Evolutionary conservation across 2,113 vertebrate genomes (phyloP), one percentile per base, ranked within the genome.

Genomic region (Drymodes brunneopygia): DNA sequence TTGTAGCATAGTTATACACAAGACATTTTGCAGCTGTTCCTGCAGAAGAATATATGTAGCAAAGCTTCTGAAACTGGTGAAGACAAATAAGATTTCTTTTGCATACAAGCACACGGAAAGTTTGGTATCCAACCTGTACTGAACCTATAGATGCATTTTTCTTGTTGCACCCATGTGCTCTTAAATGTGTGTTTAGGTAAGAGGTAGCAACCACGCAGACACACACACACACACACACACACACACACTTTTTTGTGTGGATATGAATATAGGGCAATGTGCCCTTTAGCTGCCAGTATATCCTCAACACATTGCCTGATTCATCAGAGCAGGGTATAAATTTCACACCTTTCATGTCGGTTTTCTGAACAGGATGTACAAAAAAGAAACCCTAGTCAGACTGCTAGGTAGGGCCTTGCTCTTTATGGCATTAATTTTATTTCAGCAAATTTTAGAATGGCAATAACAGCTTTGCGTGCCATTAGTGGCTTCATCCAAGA

Each of bases 401-500:
- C 13, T 70, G 27, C 21, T 61, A 35, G 28, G 25, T 23, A 62
- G 42, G 16, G 12, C 6, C 36, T 90, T 66, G 66, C 9, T 80
- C 15, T 73, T 80, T 70, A 29, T 23, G 72, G n/a, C 11, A 56
- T 25, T 82, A 8, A 11, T 48, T 95, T 54, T 50, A 50, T 85
- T 93, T 90, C 71, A 82, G 45, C 75, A 58, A 7, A 22, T 78
- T 91, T 94, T 51, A 80, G 53, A 85, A 72, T 16, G 19, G 51
- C 21, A 47, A 18, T 54, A 82, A 51, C 24, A 81, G 33, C 27
- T 88, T 70, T 80, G 11, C 2, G 9, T 80, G 71, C 67, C 84
- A 54, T 93, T 88, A 78, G 12, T 71, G 79, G 35, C 48, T 90
- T 90, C 29, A 64, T 73, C 67, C 2, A 14, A 81, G 51, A 62